Base-by-base conservation (phyloP, 2,888 invertebrate genomes). In the Gasteruption jaculator region DNA sequence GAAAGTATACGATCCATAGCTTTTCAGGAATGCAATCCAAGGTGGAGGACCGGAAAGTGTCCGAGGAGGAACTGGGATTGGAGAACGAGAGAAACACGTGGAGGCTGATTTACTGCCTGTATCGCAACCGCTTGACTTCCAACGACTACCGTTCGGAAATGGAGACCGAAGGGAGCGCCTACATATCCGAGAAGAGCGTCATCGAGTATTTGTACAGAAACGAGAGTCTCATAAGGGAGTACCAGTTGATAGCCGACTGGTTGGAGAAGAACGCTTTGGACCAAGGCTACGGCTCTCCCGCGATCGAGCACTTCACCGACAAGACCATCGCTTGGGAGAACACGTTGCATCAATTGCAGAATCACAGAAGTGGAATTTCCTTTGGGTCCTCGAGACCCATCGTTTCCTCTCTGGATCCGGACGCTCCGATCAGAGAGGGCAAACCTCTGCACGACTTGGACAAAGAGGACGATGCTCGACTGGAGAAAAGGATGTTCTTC, bases 211-310 rank as follows among this genome's bases (percentile, higher is more conserved):
- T 84, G 20, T 82, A 78, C 56, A 77, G 78, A 59, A 73, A 71
- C 44, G 79, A 83, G 51, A 59, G 69, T 42, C 65, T 68, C 56
- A 77, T 63, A 49, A 72, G 87, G 21, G 80, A 87, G 61, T 80
- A 85, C 58, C 90, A 95, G 68, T 67, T 93, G 33, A 82, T 95
- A 26, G 85, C 94, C 16, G 94, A 94, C 69, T 95, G 95, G 95
- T 68, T 95, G 38, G 95, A 95, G 71, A 80, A 82, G 25, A 87
- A 85, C 65, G 86, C 90, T 12, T 71, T 77, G 5, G 82, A 83
- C 50, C 72, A 75, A 25, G 69, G 72, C 4, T 59, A 66, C 38
- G 59, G 58, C 60, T 51, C 66, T 41, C 71, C 73, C 24, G 72
- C 79, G 43, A 74, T 82, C 8, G 77, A 84, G 41, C 83, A 87